A percentile compares a stretch with the other conserved stretches of the same genome.
Evolutionary conservation across 35 echinoderm and acorn worm genomes (phyloP).

Genomic region (Heliocidaris tuberculata): DNA sequence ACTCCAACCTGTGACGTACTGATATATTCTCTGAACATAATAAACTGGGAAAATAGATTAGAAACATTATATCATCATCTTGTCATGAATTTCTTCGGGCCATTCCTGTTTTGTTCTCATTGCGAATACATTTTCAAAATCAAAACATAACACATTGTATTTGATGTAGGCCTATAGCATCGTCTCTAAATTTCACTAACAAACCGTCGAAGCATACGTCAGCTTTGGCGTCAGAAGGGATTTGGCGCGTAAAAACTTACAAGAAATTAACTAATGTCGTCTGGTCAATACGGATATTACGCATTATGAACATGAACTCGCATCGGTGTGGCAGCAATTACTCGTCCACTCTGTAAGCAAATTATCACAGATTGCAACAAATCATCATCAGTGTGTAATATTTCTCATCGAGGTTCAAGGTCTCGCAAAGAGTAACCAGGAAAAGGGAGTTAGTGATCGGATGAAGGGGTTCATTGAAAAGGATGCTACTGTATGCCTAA

Average conservation of each 20-base stretch:
- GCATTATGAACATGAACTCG: neutral
- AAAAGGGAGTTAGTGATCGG: neutral
- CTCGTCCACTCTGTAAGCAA: neutral
- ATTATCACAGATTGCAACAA: constrained; percentile 3
- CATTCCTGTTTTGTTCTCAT: too few relatives aligned
- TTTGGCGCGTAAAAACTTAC: neutral
- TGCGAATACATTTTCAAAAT: too few relatives aligned
- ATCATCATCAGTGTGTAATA: neutral
- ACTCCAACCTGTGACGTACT: too few relatives aligned
- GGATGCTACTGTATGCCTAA: neutral
- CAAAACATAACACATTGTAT: too few relatives aligned
- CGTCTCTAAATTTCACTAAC: neutral
- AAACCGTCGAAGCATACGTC: neutral
- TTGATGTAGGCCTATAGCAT: too few relatives aligned
- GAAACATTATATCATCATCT: too few relatives aligned
- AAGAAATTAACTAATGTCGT: neutral
- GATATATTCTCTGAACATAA: too few relatives aligned
- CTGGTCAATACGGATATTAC: constrained; percentile 9
- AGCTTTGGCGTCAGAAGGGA: neutral
- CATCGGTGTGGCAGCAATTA: neutral
- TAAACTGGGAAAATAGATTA: too few relatives aligned
- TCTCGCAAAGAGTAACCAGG: neutral
- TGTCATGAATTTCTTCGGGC: too few relatives aligned
- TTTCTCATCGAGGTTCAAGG: neutral
- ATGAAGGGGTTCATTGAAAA: neutral